Evolutionary conservation across 2,797 vertebrate genomes (phyloP).

Genomic region (Cyclura pinguis): DNA sequence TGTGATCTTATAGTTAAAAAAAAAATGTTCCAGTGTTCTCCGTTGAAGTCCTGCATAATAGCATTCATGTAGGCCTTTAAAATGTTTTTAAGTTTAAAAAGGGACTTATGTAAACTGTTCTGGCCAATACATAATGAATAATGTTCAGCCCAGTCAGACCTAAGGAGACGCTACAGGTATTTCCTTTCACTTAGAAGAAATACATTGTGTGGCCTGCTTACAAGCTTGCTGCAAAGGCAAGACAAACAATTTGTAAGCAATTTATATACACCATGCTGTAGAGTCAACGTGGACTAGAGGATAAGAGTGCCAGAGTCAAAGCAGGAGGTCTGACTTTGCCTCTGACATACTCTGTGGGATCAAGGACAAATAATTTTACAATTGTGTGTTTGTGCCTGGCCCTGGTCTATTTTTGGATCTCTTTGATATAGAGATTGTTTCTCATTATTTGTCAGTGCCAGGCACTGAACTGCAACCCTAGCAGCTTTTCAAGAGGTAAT

Average conservation of each 20-base stretch:
- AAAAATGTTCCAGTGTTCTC: neutral
- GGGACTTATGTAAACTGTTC: neutral
- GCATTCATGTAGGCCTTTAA: neutral
- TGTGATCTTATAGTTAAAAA: neutral
- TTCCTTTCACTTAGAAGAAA: conserved; percentile 49
- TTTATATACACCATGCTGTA: conserved; percentile 25
- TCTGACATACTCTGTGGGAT: conserved; percentile 3
- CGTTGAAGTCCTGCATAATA: neutral
- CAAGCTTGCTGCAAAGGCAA: conserved; percentile 40
- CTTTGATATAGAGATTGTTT: conserved; percentile 29
- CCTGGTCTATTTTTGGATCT: conserved; percentile 34
- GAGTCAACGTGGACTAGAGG: conserved; percentile 2
- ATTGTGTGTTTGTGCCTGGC: conserved; percentile 23
- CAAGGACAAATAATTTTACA: conserved; percentile 43
- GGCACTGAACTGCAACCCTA: conserved; percentile 11
- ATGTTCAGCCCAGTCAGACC: accelerated
- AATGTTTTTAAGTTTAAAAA: neutral
- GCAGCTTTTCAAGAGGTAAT: conserved; percentile 20
- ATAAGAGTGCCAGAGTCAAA: neutral
- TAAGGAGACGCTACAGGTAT: neutral
- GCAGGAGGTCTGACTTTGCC: conserved; percentile 17
- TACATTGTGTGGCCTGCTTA: conserved; percentile 39
- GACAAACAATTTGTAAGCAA: conserved; percentile 57
- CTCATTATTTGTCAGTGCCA: conserved; percentile 33
- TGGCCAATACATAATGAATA: neutral